Conservation (phyloP, 2,113 vertebrate genomes). For the Psilopogon haemacephalus region DNA sequence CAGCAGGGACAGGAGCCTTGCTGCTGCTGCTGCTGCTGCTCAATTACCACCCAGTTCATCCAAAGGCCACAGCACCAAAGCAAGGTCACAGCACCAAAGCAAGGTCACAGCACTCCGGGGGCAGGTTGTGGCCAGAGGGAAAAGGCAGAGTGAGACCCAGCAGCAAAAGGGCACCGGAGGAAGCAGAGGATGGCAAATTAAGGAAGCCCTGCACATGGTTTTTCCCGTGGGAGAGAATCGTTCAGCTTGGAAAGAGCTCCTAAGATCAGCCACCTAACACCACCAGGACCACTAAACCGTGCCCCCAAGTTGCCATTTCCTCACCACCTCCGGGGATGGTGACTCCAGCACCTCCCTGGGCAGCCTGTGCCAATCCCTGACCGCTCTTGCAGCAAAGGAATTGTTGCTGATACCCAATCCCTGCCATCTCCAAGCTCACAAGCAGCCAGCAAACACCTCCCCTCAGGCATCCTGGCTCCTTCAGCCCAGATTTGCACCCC, state of each 20-base stretch:
- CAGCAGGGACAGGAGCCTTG: neutral
- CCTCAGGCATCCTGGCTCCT: neutral
- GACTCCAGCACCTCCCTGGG: too few species aligned
- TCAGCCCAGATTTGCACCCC: neutral
- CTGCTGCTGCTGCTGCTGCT: neutral
- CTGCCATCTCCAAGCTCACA: too few species aligned
- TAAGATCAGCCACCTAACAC: too few species aligned
- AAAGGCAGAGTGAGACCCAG: neutral
- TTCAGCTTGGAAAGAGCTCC: too few species aligned
- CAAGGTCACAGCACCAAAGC: neutral
- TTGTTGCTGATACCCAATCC: too few species aligned
- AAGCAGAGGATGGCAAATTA: neutral
- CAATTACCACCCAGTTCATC: neutral
- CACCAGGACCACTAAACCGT: too few species aligned
- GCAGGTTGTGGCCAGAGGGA: neutral
- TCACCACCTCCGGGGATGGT: too few species aligned
- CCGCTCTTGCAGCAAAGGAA: too few species aligned
- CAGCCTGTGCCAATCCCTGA: too few species aligned
- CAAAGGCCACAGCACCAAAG: neutral
- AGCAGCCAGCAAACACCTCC: too few species aligned
- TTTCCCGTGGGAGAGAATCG: neutral
- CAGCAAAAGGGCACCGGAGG: neutral
- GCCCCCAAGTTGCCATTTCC: too few species aligned
- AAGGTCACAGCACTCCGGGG: neutral
- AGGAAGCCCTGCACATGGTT: neutral